Conservation (phyloP, 2,888 invertebrate species). For the Lobophora halterata region DNA sequence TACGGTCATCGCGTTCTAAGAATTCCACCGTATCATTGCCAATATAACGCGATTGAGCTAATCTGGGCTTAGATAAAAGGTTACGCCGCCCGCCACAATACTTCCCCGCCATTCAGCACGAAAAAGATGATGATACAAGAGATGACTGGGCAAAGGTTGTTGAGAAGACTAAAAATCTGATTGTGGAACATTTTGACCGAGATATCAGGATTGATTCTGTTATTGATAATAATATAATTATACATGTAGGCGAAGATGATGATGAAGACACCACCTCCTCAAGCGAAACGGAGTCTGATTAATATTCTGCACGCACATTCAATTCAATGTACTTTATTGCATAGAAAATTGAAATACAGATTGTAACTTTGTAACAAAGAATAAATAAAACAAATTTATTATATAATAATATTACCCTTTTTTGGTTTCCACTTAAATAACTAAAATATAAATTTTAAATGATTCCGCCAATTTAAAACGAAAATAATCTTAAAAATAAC, state of each 20-base stretch:
- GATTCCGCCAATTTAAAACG: no score
- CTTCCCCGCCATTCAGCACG: not conserved
- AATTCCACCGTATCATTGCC: slow-evolving; percentile 27
- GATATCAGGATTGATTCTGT: slow-evolving; percentile 9
- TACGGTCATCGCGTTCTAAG: slow-evolving; percentile 24
- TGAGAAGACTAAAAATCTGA: slow-evolving; percentile 1
- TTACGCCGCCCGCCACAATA: slow-evolving; percentile 4
- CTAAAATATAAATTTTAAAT: not conserved
- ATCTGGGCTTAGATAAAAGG: slow-evolving; percentile 10
- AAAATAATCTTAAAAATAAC: no score
- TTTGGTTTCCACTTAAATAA: slow-evolving; percentile 1
- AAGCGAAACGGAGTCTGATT: slow-evolving; percentile 15
- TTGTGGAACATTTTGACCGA: slow-evolving; percentile 7
- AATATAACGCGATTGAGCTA: slow-evolving; percentile 15
- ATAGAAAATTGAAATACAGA: slow-evolving; percentile 13
- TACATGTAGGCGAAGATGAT: slow-evolving; percentile 6
- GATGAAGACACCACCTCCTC: slow-evolving; percentile 14
- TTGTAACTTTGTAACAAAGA: slow-evolving; percentile 11
- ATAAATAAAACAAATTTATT: slow-evolving; percentile 12
- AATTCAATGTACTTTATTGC: slow-evolving; percentile 14
- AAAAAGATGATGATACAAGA: slow-evolving; percentile 2
- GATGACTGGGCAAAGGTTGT: slow-evolving; percentile 4
- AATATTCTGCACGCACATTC: slow-evolving; percentile 13
- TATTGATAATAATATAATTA: slow-evolving; percentile 14
- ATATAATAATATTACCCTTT: slow-evolving; percentile 8